A percentile compares a stretch with the other conserved stretches of the same genome.
Evolutionary conservation across 2,113 vertebrate genomes (phyloP).

Genomic region (Phasianus colchicus): DNA sequence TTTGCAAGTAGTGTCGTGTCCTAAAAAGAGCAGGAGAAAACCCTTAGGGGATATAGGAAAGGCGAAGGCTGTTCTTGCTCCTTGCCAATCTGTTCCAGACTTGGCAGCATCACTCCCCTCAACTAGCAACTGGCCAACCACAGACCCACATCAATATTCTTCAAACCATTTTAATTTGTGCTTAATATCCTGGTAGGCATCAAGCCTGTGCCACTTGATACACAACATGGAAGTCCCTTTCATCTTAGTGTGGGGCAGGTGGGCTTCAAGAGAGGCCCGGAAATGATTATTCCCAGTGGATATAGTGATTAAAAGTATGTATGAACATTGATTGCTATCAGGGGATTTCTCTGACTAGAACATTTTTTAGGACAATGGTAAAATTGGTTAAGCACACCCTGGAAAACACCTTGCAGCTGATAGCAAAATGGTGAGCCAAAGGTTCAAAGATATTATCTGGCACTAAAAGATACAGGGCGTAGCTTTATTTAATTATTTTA

Average conservation of each 20-base stretch:
- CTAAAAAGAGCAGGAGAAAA: slow-evolving; percentile 51
- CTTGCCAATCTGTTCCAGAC: slow-evolving; percentile 26
- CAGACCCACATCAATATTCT: slow-evolving; percentile 43
- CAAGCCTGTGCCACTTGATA: not conserved
- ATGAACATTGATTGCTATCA: slow-evolving; percentile 63
- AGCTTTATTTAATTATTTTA: slow-evolving; percentile 80
- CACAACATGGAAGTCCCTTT: slow-evolving; percentile 51
- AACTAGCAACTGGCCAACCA: slow-evolving; percentile 30
- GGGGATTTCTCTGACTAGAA: slow-evolving; percentile 68
- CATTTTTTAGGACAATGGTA: slow-evolving; percentile 66
- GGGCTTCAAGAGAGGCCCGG: slow-evolving; percentile 39
- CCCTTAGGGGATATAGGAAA: slow-evolving; percentile 35
- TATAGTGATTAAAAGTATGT: slow-evolving; percentile 50
- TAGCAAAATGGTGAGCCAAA: slow-evolving; percentile 77
- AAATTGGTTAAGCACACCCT: slow-evolving; percentile 73
- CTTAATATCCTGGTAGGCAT: slow-evolving; percentile 23
- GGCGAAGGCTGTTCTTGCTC: slow-evolving; percentile 39
- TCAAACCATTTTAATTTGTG: slow-evolving; percentile 43
- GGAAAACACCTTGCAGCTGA: slow-evolving; percentile 81
- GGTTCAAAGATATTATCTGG: slow-evolving; percentile 80
- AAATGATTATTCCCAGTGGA: slow-evolving; percentile 43
- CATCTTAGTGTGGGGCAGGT: slow-evolving; percentile 58
- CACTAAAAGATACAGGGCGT: slow-evolving; percentile 76
- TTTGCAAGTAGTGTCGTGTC: slow-evolving; percentile 52
- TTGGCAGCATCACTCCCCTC: not conserved